These are phyloP conservation scores for Drosophila busckii DNA, from an alignment of 1,140 invertebrate species.

Conservation along the genomic window DNA sequence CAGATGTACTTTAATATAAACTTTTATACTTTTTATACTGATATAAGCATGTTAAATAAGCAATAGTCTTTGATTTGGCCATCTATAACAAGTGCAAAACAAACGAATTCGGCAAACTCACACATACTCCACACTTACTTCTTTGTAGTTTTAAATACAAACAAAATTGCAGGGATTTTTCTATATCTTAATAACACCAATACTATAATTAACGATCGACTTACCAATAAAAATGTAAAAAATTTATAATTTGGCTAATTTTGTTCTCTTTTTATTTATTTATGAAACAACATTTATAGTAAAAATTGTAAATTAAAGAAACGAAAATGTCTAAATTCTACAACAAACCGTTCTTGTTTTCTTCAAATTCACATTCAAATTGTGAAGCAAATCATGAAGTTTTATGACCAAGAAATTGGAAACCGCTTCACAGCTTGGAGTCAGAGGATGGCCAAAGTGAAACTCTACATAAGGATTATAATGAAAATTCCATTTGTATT, in stretches of 20 bases:
- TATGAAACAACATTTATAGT: slow-evolving; percentile 21
- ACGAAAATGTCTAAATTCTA: slow-evolving; percentile 15
- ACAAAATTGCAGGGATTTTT: slow-evolving; percentile 69
- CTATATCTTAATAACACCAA: slow-evolving; percentile 46
- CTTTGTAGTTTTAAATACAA: slow-evolving; percentile 51
- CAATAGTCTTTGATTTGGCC: slow-evolving; percentile 54
- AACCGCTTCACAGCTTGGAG: no score
- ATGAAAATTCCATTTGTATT: no score
- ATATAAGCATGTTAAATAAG: slow-evolving; percentile 46
- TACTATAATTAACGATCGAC: slow-evolving; percentile 42
- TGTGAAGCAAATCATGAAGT: no score
- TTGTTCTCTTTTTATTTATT: slow-evolving; percentile 6
- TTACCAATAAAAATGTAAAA: slow-evolving; percentile 36
- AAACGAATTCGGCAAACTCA: slow-evolving; percentile 44
- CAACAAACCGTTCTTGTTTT: not conserved
- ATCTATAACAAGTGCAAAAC: slow-evolving; percentile 34
- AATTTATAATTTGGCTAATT: slow-evolving; percentile 39
- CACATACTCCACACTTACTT: slow-evolving; percentile 33
- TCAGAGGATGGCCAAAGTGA: no score
- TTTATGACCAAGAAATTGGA: no score
- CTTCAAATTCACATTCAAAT: no score
- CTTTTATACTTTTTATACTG: slow-evolving; percentile 60
- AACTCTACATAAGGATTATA: no score
- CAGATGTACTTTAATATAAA: slow-evolving; percentile 46
- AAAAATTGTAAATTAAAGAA: slow-evolving; percentile 16